A percentile compares a stretch with the other conserved stretches of the same genome.
Evolutionary conservation across 1,140 invertebrate species (phyloP).

Genomic region (Anastrepha ludens): DNA sequence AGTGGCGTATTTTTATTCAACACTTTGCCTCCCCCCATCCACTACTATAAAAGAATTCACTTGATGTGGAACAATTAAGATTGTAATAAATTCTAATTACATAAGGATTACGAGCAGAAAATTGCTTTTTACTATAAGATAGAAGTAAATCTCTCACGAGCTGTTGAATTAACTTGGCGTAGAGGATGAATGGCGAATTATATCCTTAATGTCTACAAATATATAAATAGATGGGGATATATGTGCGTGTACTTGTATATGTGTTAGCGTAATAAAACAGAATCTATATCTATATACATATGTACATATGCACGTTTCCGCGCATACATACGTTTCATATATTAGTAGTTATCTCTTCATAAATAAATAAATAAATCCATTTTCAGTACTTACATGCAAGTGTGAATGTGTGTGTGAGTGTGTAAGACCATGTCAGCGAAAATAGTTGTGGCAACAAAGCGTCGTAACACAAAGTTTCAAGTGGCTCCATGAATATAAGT

Average conservation of each 20-base stretch:
- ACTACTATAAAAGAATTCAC: background rate
- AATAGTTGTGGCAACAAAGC: too few relatives aligned
- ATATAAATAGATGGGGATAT: background rate
- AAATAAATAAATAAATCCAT: too few relatives aligned
- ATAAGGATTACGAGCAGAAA: constrained; percentile 53
- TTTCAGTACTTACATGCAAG: too few relatives aligned
- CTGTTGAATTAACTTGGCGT: background rate
- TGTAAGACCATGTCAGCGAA: too few relatives aligned
- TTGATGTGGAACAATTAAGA: constrained; percentile 15
- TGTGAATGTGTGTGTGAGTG: too few relatives aligned
- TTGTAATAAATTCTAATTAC: constrained; percentile 53
- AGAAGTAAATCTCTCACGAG: background rate
- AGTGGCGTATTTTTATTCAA: background rate
- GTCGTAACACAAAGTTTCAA: too few relatives aligned
- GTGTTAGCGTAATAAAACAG: background rate
- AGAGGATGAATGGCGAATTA: background rate
- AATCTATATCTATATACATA: too few relatives aligned
- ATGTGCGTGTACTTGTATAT: background rate
- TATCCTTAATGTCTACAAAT: background rate
- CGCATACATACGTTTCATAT: too few relatives aligned
- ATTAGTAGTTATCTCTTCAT: too few relatives aligned
- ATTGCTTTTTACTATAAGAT: constrained; percentile 52
- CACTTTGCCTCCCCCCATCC: background rate
- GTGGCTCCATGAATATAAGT: too few relatives aligned
- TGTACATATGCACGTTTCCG: too few relatives aligned